Conservation (phyloP, 2,797 vertebrate genomes). For the Setipinna tenuifilis region DNA sequence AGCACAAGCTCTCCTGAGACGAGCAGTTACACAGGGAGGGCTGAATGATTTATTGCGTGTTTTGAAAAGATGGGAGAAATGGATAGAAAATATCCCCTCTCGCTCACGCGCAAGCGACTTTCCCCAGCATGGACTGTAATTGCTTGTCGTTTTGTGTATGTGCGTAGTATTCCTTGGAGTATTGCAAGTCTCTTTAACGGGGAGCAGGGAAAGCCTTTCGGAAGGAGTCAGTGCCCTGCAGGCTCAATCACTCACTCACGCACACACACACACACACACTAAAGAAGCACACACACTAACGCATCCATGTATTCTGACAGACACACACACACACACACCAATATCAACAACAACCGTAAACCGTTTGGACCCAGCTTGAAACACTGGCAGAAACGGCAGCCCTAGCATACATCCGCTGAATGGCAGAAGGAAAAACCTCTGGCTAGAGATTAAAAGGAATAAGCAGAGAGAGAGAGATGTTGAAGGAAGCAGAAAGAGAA, state of each 20-base stretch:
- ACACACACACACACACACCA: background rate
- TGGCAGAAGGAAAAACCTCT: too few species aligned
- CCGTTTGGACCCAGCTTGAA: background rate
- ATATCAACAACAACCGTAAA: background rate
- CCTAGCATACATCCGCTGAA: too few species aligned
- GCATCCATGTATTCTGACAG: background rate
- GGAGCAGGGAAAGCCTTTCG: background rate
- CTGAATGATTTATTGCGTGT: constrained; percentile 20
- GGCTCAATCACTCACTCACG: constrained; percentile 6
- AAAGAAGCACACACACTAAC: background rate
- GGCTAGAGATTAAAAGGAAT: too few species aligned
- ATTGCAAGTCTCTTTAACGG: background rate
- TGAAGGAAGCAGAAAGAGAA: constrained; percentile 27
- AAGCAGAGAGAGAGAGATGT: background rate
- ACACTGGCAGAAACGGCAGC: background rate
- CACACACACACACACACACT: background rate
- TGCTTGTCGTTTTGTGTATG: background rate
- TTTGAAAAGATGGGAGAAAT: background rate
- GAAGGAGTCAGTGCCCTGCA: background rate
- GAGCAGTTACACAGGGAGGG: background rate
- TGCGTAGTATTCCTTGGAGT: background rate
- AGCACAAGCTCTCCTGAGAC: background rate
- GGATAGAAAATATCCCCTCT: background rate
- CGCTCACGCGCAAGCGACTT: background rate
- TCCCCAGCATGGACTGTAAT: background rate